These are phyloP conservation scores for Nannospalax galili DNA, from an alignment of 2,113 vertebrate genomes.

Conservation along the genomic window DNA sequence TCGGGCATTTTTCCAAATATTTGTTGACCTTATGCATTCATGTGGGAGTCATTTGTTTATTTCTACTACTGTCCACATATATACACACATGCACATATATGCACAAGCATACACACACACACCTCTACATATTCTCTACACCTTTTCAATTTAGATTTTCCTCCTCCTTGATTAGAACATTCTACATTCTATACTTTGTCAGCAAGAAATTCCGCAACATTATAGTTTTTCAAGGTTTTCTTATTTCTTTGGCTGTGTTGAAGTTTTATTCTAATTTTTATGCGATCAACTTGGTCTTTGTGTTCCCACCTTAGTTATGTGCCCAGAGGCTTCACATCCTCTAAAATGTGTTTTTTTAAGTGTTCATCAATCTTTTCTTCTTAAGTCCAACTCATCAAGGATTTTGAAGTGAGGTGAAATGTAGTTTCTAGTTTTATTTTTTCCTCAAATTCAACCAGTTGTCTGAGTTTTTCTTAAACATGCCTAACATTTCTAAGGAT, in stretches of 20 bases:
- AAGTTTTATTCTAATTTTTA: not conserved
- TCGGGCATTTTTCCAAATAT: not conserved
- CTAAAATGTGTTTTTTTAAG: not conserved
- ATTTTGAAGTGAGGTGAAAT: slow-evolving; percentile 31
- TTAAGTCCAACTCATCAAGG: slow-evolving; percentile 13
- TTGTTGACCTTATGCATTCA: not conserved
- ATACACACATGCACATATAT: not conserved
- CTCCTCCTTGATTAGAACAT: not conserved
- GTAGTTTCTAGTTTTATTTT: slow-evolving; percentile 27
- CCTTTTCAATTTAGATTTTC: not conserved
- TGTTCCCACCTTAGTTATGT: not conserved
- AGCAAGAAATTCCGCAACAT: not conserved
- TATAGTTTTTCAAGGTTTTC: slow-evolving; percentile 22
- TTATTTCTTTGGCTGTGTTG: not conserved
- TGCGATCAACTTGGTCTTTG: not conserved
- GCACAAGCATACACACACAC: not conserved
- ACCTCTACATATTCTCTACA: not conserved
- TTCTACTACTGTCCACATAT: not conserved
- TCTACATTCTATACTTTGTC: not conserved
- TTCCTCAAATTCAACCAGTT: not conserved
- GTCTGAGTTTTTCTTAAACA: slow-evolving; percentile 17
- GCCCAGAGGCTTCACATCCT: not conserved
- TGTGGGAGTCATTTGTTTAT: not conserved
- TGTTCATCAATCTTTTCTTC: not conserved
- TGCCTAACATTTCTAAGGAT: slow-evolving; percentile 56